Evolutionary conservation across 35 echinoderm and acorn worm species (phyloP).

Genomic region (Ptychodera flava): DNA sequence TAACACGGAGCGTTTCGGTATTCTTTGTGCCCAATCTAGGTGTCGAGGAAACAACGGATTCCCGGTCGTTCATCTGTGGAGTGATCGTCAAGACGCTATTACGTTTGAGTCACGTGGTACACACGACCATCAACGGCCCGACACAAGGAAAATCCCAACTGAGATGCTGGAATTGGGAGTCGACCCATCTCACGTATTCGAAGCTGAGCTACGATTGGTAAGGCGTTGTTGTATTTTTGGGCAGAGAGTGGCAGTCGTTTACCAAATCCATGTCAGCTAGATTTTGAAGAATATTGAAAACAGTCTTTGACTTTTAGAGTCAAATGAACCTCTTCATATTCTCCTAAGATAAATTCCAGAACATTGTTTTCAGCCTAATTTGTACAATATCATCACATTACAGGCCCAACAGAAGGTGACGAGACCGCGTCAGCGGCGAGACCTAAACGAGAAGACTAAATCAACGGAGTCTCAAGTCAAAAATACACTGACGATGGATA

Average conservation of each 20-base stretch:
- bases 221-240: too few relatives aligned
- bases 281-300: too few relatives aligned
- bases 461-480: neutral
- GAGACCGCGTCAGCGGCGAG: neutral
- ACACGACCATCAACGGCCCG: neutral
- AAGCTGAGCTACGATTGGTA: neutral
- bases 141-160: neutral
- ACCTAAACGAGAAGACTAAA: neutral
- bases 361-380: too few relatives aligned
- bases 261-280: too few relatives aligned
- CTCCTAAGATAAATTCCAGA: too few relatives aligned
- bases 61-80: neutral
- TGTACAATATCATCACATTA: too few relatives aligned
- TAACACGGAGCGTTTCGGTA: too few relatives aligned
- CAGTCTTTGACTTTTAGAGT: too few relatives aligned
- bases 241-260: too few relatives aligned
- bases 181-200: neutral
- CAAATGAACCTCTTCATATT: too few relatives aligned
- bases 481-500: conserved; percentile 14
- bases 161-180: neutral
- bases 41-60: neutral
- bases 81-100: neutral
- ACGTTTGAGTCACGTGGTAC: neutral
- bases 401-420: neutral
- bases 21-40: neutral